Conservation (phyloP, 2,888 invertebrate species). For the Trissoscelio sp. region DNA sequence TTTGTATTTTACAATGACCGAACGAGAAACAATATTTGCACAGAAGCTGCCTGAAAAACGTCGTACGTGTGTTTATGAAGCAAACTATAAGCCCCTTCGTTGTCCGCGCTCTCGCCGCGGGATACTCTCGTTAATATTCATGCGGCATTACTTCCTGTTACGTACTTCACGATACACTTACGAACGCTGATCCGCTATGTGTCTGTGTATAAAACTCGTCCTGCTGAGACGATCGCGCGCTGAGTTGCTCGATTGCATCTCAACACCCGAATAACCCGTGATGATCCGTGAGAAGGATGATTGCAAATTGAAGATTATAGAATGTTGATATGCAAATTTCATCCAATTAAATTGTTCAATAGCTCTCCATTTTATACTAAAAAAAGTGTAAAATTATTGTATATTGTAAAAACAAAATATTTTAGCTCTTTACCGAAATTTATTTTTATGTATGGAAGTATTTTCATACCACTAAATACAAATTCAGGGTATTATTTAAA, state of each 20-base stretch:
- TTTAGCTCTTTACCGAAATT: too few species aligned
- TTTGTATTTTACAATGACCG: background rate
- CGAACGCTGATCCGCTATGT: conserved; percentile 62
- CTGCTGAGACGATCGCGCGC: conserved; percentile 57
- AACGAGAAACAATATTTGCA: conserved; percentile 35
- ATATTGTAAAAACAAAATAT: too few species aligned
- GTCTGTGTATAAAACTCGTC: conserved; percentile 68
- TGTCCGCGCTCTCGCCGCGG: conserved; percentile 72
- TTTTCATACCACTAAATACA: too few species aligned
- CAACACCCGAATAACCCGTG: conserved; percentile 49
- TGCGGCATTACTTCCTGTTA: conserved; percentile 77
- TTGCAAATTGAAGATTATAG: conserved; percentile 23
- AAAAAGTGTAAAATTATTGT: too few species aligned
- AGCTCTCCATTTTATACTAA: too few species aligned
- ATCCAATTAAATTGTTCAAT: too few species aligned
- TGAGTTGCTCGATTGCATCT: conserved; percentile 61
- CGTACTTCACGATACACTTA: conserved; percentile 77
- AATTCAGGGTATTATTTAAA: too few species aligned
- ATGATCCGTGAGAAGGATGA: conserved; percentile 37
- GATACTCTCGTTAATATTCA: conserved; percentile 77
- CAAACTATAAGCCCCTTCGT: conserved; percentile 70
- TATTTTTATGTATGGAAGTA: too few species aligned
- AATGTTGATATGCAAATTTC: too few species aligned
- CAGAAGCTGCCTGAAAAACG: conserved; percentile 50
- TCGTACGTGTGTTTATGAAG: conserved; percentile 52